These are phyloP conservation scores for Emberiza fucata DNA, from an alignment of 2,113 vertebrate genomes.

Conservation along the genomic window DNA sequence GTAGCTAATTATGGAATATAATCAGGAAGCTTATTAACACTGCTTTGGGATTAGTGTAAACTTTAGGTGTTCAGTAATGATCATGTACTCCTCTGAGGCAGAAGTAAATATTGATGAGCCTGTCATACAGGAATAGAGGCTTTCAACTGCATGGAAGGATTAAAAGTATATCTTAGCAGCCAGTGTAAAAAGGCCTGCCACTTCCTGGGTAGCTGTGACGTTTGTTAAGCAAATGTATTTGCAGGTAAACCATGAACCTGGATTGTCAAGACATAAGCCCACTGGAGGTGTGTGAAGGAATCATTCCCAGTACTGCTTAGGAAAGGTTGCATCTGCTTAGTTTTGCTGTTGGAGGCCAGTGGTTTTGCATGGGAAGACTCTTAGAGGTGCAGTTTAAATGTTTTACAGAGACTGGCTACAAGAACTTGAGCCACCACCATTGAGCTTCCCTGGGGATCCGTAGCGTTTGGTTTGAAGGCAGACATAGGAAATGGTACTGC, in stretches of 20 bases:
- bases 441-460: background rate
- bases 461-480: background rate
- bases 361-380: background rate
- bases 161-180: background rate
- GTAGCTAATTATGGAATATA: background rate
- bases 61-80: background rate
- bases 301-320: background rate
- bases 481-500: background rate
- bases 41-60: background rate
- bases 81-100: background rate
- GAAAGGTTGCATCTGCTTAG: background rate
- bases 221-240: background rate
- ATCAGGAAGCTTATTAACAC: background rate
- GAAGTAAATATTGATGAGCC: background rate
- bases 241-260: background rate
- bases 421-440: background rate
- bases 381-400: background rate
- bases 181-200: background rate
- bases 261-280: background rate
- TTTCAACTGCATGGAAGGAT: background rate
- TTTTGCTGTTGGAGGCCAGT: background rate
- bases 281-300: background rate
- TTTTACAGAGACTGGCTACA: background rate
- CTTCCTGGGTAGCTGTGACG: background rate
- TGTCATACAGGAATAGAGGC: background rate